phyloP scores from a whole-genome alignment of 2,888 invertebrate genomes.

The Stratiomys singularior region DNA sequence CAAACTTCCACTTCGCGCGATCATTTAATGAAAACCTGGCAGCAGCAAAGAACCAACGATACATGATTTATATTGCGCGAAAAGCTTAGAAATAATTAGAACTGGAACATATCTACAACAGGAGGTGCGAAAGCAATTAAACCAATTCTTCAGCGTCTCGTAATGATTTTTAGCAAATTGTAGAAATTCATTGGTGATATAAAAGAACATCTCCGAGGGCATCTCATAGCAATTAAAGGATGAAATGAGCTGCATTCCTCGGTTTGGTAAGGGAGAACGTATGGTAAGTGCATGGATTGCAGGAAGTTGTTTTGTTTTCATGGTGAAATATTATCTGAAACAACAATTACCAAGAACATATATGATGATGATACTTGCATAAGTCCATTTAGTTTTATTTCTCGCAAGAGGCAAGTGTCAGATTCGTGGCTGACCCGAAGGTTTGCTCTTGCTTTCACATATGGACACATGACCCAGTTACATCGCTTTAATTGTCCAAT shows the following conservation, averaged over 20 bases:
- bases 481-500: no score
- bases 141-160: conserved; percentile 24
- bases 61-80: background rate
- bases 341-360: no score
- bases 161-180: conserved; percentile 24
- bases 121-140: conserved; percentile 40
- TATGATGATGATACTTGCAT: no score
- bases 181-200: background rate
- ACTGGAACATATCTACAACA: conserved; percentile 2
- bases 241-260: background rate
- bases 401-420: no score
- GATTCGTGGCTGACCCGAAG: no score
- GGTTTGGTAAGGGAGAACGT: background rate
- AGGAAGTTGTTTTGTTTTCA: no score
- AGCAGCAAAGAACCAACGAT: background rate
- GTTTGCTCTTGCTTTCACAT: no score
- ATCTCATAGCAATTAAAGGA: background rate
- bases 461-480: no score
- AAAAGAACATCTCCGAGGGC: conserved; percentile 23
- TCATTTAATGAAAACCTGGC: no score
- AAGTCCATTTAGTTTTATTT: no score
- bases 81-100: conserved; percentile 32
- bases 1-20: no score
- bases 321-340: no score
- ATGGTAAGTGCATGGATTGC: background rate